These are phyloP conservation scores for Platyrinchus mystaceus DNA, from an alignment of 2,797 vertebrate species.

Conservation along the genomic window DNA sequence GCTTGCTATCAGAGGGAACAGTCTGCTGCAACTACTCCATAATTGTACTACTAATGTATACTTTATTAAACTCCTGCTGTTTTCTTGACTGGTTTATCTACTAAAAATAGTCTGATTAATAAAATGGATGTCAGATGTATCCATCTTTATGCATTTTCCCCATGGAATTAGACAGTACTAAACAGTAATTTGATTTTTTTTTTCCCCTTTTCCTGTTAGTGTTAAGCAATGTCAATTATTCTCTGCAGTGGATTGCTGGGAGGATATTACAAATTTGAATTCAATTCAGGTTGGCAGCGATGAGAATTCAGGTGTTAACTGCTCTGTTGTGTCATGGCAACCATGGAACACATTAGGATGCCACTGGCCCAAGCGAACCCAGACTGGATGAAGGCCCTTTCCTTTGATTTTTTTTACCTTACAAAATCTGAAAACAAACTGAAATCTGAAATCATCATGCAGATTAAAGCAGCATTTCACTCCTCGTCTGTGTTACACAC, in stretches of 20 bases:
- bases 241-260: background rate
- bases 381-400: background rate
- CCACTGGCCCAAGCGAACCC: background rate
- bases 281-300: background rate
- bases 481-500: background rate
- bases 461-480: background rate
- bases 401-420: background rate
- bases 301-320: background rate
- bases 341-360: background rate
- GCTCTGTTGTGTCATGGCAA: background rate
- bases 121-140: slow-evolving; percentile 6
- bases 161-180: background rate
- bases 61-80: slow-evolving; percentile 63
- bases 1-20: background rate
- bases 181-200: background rate
- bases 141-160: background rate
- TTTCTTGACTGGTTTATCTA: slow-evolving; percentile 36
- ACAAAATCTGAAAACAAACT: background rate
- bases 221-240: background rate
- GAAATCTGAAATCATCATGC: too few relatives aligned
- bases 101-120: slow-evolving; percentile 60
- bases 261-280: background rate
- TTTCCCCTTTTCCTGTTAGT: background rate
- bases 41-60: slow-evolving; percentile 40
- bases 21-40: slow-evolving; percentile 2